These are phyloP conservation scores for Cantharis lateralis DNA, from an alignment of 2,888 invertebrate species.

Conservation along the genomic window DNA sequence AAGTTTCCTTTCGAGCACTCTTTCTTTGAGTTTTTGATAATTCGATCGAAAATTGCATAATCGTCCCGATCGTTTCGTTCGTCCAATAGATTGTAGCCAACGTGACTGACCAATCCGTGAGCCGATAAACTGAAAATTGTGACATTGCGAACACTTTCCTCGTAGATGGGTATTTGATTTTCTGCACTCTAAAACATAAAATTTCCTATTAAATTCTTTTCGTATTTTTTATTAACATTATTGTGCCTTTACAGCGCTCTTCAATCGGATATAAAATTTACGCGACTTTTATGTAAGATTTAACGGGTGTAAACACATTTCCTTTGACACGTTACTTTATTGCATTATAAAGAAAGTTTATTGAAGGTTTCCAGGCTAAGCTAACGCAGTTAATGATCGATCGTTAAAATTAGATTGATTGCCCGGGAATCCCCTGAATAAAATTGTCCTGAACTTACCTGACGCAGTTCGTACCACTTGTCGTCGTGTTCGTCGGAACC, in stretches of 20 bases:
- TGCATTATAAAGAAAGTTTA: background rate
- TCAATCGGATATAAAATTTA: background rate
- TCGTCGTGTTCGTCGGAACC: background rate
- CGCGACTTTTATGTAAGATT: conserved; percentile 25
- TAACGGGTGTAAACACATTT: conserved; percentile 25
- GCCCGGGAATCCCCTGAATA: background rate
- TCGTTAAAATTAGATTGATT: background rate
- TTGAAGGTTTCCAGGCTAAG: background rate
- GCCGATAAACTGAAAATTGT: background rate
- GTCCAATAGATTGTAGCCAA: background rate
- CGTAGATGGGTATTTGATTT: background rate
- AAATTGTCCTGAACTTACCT: background rate
- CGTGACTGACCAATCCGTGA: background rate
- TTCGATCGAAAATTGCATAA: background rate
- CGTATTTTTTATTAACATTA: background rate
- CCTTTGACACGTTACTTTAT: conserved; percentile 21
- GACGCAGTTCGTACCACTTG: background rate
- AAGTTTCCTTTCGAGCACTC: background rate
- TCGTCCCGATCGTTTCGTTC: background rate
- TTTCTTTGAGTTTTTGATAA: background rate
- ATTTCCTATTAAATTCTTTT: background rate
- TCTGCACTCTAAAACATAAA: background rate
- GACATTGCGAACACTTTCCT: background rate
- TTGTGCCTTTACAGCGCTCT: background rate
- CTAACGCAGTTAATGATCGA: background rate